Base-by-base conservation (phyloP, 2,888 invertebrate genomes). In the Stegophylla sp. region DNA sequence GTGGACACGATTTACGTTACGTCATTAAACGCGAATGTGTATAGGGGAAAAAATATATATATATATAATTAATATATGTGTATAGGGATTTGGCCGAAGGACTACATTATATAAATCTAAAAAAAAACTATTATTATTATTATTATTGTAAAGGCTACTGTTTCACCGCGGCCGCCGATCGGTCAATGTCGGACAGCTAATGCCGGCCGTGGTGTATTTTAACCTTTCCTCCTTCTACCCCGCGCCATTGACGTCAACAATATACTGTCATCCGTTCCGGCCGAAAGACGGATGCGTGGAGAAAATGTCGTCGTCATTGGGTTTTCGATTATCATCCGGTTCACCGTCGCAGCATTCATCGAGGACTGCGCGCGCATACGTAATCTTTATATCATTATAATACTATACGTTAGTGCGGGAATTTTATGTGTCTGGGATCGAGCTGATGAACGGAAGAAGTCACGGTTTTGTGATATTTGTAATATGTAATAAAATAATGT, bases 1-100 rank as follows among this genome's bases (percentile, higher is more conserved):
- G n/a, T 5, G 66, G 51, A 66, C 66, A 66, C 76, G 53, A 76
- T 76, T 76, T 76, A 76, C 76, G 23, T 34, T 34, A 28, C 43
- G 61, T 61, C 20, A 34, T 41, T n/a, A 48, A 45, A 45, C 26
- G 34, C 20, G 56, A n/a, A n/a, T n/a, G n/a, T n/a, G n/a, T n/a
- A n/a, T 10, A 56, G 20, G 17, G 41, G 34, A 23, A 72, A 56
- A 72, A 23, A 72, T n/a, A 15, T 53, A 20, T 71, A 34, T 61
- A 61, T 34, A n/a, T 53, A 26, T 23, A 26, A 23, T 5, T 41
- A 71, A 61, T 34, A n/a, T 53, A 26, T 23, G 17, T 17, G 5
- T 41, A 71, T 34, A 53, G 9, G 34, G 72, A 59, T 72, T 72
- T 12, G 56, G 72, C 26, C n/a, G 41, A n/a, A 51, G 17, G 51